These are phyloP conservation scores for Paratrypauchen microcephalus DNA, from an alignment of 2,797 vertebrate genomes.

Conservation along the genomic window DNA sequence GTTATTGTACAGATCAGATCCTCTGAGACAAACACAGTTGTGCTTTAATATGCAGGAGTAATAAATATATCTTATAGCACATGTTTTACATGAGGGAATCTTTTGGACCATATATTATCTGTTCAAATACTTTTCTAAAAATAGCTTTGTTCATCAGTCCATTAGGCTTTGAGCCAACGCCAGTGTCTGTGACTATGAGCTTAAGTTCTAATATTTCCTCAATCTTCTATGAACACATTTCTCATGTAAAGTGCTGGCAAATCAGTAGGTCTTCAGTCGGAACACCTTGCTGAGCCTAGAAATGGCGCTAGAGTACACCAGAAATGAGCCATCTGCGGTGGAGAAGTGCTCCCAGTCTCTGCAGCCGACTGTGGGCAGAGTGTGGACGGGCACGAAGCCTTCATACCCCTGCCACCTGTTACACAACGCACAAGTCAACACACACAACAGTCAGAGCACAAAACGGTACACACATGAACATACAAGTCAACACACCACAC, in stretches of 20 bases:
- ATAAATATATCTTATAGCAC: neutral
- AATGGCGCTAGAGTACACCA: slow-evolving; percentile 93
- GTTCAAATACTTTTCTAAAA: neutral
- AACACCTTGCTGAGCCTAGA: slow-evolving; percentile 90
- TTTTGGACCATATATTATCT: neutral
- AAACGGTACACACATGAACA: too few species aligned
- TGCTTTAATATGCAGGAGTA: neutral
- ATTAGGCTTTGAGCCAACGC: neutral
- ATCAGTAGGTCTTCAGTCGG: slow-evolving; percentile 81
- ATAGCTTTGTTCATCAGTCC: neutral
- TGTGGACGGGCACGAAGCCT: slow-evolving; percentile 89
- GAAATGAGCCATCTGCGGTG: slow-evolving; percentile 80
- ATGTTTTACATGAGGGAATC: neutral
- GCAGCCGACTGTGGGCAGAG: slow-evolving; percentile 88
- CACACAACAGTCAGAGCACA: too few species aligned
- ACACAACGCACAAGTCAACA: neutral
- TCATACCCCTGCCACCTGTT: slow-evolving; percentile 95
- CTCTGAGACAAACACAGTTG: neutral
- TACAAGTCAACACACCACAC: neutral
- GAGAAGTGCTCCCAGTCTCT: slow-evolving; percentile 93
- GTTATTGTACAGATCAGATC: too few species aligned
- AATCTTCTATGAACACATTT: neutral
- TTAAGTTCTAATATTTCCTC: neutral
- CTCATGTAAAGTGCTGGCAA: neutral
- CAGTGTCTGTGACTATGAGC: neutral